Conservation (phyloP, 2,113 vertebrate species). For the Procavia capensis region DNA sequence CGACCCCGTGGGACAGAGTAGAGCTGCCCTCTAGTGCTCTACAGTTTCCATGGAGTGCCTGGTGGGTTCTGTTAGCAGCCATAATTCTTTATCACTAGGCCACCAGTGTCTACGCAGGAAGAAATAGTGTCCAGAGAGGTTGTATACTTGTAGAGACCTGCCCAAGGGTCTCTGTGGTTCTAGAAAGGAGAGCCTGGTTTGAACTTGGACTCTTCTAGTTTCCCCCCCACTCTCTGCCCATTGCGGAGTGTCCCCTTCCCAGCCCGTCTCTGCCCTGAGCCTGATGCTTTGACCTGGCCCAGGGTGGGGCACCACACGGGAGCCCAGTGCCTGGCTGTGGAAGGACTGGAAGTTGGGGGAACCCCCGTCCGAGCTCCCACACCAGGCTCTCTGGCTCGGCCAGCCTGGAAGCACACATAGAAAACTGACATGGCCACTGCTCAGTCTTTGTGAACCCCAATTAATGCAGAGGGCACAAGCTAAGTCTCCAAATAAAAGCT, state of each 20-base stretch:
- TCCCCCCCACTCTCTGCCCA: background rate
- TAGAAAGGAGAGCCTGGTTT: background rate
- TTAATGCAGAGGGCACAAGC: background rate
- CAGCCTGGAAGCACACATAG: background rate
- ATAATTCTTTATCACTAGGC: no score
- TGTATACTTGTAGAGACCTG: background rate
- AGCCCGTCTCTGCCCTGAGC: no score
- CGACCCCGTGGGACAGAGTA: no score
- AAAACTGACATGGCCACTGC: background rate
- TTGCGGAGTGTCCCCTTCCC: no score
- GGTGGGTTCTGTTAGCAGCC: no score
- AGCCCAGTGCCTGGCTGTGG: background rate
- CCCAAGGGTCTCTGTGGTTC: background rate
- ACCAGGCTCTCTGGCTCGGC: no score
- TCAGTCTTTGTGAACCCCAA: fast-evolving
- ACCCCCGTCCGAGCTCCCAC: background rate
- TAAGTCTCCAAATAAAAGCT: background rate
- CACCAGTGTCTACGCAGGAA: no score
- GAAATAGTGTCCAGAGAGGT: background rate
- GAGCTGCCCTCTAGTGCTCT: background rate
- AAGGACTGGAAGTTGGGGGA: background rate
- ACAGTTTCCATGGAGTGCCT: background rate
- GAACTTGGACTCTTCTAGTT: background rate
- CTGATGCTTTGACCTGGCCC: background rate
- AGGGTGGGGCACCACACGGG: background rate